Base-by-base conservation (phyloP, 2,797 vertebrate genomes). In the Pogoniulus pusillus region DNA sequence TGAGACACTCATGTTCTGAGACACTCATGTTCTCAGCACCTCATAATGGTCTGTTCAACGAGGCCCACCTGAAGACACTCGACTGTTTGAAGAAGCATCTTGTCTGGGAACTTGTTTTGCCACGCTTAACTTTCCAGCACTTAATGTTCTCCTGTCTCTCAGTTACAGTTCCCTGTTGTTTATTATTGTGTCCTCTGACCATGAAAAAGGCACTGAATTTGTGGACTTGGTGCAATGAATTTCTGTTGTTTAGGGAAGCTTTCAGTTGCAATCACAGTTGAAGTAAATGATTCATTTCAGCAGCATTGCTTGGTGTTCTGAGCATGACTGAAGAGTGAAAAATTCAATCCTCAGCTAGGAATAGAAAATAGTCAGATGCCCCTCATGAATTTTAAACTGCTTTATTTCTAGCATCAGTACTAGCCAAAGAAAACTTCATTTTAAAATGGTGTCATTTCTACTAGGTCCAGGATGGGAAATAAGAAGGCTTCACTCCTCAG, bases 351-450 rank as follows among this genome's bases (percentile, higher is more conserved):
- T 85, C 60, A 60, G 43, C 63, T 82, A 87, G 71, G 87, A 92
- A 87, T 37, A 49, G 91, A 91, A 92, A 91, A 81, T 26, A 87
- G 55, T 80, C 86, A 89, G 77, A 58, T 84, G 35, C 26, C 57
- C 57, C 39, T 91, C 64, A 91, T 87, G 91, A 89, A 91, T 85
- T 93, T 93, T 92, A 85, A 95, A 82, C 26, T 92, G 35, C 49
- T 87, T 85, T 91, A 80, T 91, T 94, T 93, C 73, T 89, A 91
- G 47, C 73, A 65, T 65, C 59, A 90, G 58, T 54, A 87, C 54
- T 72, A 83, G 68, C 17, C 49, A 85, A 68, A 79, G 60, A 78
- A 91, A 93, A 64, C 17, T 43, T 85, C 35, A 55, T 81, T 89
- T 69, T 66, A 85, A 81, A 85, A 91, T 29, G 43, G 32, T 89